Evolutionary conservation across 2,888 invertebrate genomes (phyloP).

Genomic region (Tribolium freemani): DNA sequence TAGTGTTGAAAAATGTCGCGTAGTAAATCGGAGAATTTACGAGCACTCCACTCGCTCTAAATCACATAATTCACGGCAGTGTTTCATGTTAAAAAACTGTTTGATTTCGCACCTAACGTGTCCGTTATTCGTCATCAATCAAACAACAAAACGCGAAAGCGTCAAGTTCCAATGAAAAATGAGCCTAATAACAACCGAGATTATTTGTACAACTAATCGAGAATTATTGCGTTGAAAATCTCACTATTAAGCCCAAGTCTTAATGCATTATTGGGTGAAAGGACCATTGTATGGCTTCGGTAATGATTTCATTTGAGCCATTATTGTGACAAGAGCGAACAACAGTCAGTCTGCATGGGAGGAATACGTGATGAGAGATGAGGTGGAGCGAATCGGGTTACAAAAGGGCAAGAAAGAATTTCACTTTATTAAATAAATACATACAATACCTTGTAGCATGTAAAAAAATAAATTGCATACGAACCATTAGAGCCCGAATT

Average conservation of each 20-base stretch:
- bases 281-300: constrained; percentile 20
- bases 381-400: not conserved
- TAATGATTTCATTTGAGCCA: constrained; percentile 17
- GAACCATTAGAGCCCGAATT: no score
- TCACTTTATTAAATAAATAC: no score
- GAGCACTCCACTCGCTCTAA: not conserved
- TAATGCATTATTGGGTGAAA: no score
- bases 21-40: not conserved
- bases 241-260: not conserved
- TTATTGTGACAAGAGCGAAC: not conserved
- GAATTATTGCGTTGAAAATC: constrained; percentile 44
- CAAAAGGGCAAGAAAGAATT: not conserved
- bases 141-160: constrained; percentile 40
- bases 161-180: constrained; percentile 53
- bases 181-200: constrained; percentile 51
- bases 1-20: not conserved
- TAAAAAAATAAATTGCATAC: no score
- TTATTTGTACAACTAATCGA: constrained; percentile 53
- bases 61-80: constrained; percentile 23
- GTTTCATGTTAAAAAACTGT: constrained; percentile 37
- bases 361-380: not conserved
- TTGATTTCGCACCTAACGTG: constrained; percentile 39
- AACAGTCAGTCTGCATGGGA: not conserved
- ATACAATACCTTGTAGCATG: no score
- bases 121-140: constrained; percentile 43